Conservation (phyloP, 2,113 vertebrate genomes). For the Triplophysa siluroides region DNA sequence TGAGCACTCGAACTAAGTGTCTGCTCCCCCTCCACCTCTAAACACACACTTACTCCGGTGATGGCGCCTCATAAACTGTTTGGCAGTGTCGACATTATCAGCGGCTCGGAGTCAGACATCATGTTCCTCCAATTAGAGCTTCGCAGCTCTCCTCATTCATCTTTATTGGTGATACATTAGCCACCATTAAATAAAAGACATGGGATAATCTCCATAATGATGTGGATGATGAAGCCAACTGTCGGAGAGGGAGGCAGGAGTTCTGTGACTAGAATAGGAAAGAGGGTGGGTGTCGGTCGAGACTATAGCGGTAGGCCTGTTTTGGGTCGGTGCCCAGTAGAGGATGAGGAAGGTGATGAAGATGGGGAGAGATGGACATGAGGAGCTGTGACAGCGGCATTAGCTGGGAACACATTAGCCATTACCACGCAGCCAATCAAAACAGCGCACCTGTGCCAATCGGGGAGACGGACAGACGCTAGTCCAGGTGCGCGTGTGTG, state of each 20-base stretch:
- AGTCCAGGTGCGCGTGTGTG: conserved; percentile 69
- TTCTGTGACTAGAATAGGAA: conserved; percentile 67
- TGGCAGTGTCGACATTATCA: conserved; percentile 62
- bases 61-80: conserved; percentile 58
- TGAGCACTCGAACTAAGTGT: conserved; percentile 10
- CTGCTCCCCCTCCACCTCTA: conserved; percentile 13
- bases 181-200: conserved; percentile 78
- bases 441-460: conserved; percentile 69
- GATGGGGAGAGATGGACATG: conserved; percentile 47
- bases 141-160: conserved; percentile 79
- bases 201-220: conserved; percentile 80
- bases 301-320: conserved; percentile 13
- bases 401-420: conserved; percentile 53
- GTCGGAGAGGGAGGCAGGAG: conserved; percentile 68
- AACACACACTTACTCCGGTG: conserved; percentile 5
- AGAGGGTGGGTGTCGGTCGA: conserved; percentile 38
- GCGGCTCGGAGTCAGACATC: conserved; percentile 78
- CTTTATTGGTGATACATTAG: conserved; percentile 84
- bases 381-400: conserved; percentile 44
- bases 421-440: conserved; percentile 58
- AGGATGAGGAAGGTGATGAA: conserved; percentile 47
- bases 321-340: conserved; percentile 38
- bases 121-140: conserved; percentile 81
- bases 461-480: conserved; percentile 69
- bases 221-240: conserved; percentile 77